Percentiles rank a stretch among this genome's conserved stretches.
Conservation (phyloP, 2,113 vertebrate genomes). For the Sminthopsis crassicaudata region DNA sequence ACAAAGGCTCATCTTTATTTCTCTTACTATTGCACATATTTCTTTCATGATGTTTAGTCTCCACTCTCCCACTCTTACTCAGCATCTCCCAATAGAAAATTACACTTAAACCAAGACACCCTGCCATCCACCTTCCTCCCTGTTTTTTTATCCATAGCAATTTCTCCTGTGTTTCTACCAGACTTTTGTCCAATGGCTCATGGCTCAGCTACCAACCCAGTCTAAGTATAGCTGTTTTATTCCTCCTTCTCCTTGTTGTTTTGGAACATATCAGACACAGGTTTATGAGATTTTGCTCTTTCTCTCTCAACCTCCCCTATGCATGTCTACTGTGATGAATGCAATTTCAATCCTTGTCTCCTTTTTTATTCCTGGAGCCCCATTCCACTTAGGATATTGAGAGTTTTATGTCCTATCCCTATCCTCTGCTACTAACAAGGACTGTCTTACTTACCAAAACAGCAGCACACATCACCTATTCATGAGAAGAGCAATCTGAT, state of each 20-base stretch:
- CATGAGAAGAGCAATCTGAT: neutral
- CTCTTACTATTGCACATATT: neutral
- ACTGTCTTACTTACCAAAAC: slow-evolving; percentile 18
- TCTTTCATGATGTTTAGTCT: neutral
- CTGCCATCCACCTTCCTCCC: neutral
- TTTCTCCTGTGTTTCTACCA: neutral
- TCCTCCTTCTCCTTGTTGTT: slow-evolving; percentile 11
- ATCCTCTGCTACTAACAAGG: neutral
- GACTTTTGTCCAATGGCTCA: neutral
- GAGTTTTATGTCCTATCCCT: neutral
- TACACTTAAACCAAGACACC: neutral
- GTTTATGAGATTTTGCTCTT: neutral
- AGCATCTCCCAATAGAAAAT: neutral
- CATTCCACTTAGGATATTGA: neutral
- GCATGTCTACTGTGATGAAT: neutral
- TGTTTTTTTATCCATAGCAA: neutral
- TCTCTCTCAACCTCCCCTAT: neutral
- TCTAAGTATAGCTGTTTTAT: neutral
- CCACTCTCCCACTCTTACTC: neutral
- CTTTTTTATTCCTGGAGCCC: neutral
- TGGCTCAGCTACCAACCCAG: neutral
- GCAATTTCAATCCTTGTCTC: neutral
- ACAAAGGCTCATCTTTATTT: neutral
- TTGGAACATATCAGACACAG: neutral
- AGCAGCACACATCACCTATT: neutral